A percentile compares a stretch with the other conserved stretches of the same genome.
These are phyloP conservation scores for Harpalus rubripes DNA, from an alignment of 2,888 invertebrate genomes.

Conservation along the genomic window DNA sequence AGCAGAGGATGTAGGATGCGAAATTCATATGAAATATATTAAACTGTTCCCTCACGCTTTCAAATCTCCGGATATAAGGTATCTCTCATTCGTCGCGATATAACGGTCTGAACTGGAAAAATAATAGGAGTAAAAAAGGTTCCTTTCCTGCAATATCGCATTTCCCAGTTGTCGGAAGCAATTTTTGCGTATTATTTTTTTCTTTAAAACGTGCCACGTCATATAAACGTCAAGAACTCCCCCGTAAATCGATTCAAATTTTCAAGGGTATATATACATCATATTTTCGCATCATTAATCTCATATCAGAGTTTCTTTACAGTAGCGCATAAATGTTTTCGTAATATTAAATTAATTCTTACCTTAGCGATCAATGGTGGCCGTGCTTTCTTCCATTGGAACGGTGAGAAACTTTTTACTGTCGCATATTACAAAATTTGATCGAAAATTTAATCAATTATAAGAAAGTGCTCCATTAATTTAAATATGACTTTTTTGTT, in stretches of 20 bases:
- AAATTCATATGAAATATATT: conserved; percentile 48
- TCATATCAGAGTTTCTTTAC: conserved; percentile 53
- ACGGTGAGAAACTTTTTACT: conserved; percentile 16
- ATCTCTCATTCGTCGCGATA: conserved; percentile 40
- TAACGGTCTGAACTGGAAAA: conserved; percentile 24
- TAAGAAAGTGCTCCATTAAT: conserved; percentile 45
- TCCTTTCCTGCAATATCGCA: conserved; percentile 51
- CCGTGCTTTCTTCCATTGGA: conserved; percentile 20
- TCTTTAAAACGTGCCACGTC: conserved; percentile 60
- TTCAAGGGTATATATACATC: conserved; percentile 59
- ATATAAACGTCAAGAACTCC: conserved; percentile 64
- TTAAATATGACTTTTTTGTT: conserved; percentile 48
- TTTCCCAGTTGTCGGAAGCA: conserved; percentile 60
- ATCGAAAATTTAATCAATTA: conserved; percentile 49
- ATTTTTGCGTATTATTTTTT: conserved; percentile 59
- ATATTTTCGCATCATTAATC: conserved; percentile 63
- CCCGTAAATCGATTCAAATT: conserved; percentile 59
- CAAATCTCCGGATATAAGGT: conserved; percentile 45
- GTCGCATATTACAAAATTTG: conserved; percentile 19
- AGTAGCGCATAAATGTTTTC: conserved; percentile 19
- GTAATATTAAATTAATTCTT: conserved; percentile 59
- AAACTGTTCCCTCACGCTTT: conserved; percentile 24
- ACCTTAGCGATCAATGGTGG: conserved; percentile 17
- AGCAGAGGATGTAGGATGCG: conserved; percentile 28
- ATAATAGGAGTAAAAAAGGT: conserved; percentile 51